phyloP scores from a whole-genome alignment of 2,797 vertebrate species.

The Arctocebus calabarensis region DNA sequence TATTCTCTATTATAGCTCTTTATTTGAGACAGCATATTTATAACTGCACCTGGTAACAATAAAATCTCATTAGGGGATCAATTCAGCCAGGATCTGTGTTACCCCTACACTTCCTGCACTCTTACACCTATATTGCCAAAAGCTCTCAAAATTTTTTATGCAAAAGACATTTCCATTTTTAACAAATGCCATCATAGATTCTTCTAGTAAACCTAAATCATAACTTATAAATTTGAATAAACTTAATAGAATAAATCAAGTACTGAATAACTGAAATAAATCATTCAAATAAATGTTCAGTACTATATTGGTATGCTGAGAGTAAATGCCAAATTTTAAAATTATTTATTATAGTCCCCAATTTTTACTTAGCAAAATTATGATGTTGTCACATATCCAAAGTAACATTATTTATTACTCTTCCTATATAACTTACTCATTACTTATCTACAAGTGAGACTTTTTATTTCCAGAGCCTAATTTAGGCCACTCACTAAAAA shows the following conservation, averaged over 20 bases:
- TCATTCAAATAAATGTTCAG: slow-evolving; percentile 58
- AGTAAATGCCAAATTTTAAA: slow-evolving; percentile 64
- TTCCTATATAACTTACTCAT: slow-evolving; percentile 61
- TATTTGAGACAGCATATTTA: background rate
- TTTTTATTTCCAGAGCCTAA: slow-evolving; percentile 66
- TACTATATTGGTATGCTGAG: slow-evolving; percentile 76
- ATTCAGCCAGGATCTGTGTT: background rate
- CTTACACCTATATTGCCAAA: slow-evolving; percentile 66
- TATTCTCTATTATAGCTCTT: slow-evolving; percentile 17
- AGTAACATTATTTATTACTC: slow-evolving; percentile 5
- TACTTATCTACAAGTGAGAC: slow-evolving; percentile 51
- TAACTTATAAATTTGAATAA: background rate
- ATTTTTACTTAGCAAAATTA: slow-evolving; percentile 68
- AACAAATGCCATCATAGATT: slow-evolving; percentile 70
- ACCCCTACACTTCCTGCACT: slow-evolving; percentile 27
- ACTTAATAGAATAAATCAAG: slow-evolving; percentile 51
- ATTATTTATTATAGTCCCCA: slow-evolving; percentile 30
- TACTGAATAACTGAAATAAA: slow-evolving; percentile 70
- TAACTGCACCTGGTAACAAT: background rate
- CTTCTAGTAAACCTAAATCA: slow-evolving; percentile 75
- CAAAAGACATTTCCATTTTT: slow-evolving; percentile 73
- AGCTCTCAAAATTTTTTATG: slow-evolving; percentile 78
- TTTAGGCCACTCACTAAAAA: slow-evolving; percentile 75
- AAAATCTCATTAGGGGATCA: slow-evolving; percentile 1
- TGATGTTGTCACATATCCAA: background rate